Percentiles rank a stretch among this genome's conserved stretches.
Conservation (phyloP, 2,797 vertebrate species). For the Enteromius paludinosus region DNA sequence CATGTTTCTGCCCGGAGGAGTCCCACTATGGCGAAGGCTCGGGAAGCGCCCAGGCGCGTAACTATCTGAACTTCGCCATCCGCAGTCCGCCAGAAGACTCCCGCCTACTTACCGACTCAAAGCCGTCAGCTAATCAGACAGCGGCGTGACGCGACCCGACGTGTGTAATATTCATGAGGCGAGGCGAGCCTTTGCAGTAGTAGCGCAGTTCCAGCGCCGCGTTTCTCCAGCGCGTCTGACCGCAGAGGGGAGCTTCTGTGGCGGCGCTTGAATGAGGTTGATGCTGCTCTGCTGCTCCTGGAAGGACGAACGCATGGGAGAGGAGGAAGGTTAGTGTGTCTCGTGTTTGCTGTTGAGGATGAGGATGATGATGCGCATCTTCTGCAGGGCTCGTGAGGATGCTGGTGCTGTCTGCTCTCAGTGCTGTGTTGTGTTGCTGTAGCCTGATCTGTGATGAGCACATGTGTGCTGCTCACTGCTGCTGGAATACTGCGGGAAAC, state of each 20-base stretch:
- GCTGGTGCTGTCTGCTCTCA: slow-evolving; percentile 13
- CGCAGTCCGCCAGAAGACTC: neutral
- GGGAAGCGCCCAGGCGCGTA: neutral
- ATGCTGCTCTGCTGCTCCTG: slow-evolving; percentile 97
- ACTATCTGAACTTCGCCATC: neutral
- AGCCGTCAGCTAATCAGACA: neutral
- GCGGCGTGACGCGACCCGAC: neutral
- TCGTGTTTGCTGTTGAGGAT: neutral
- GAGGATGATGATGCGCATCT: neutral
- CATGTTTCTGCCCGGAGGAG: neutral
- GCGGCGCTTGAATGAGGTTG: slow-evolving; percentile 88
- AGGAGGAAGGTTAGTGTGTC: slow-evolving; percentile 88
- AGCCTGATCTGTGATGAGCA: neutral
- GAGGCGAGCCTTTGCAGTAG: neutral
- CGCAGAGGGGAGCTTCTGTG: slow-evolving; percentile 28
- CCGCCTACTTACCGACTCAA: neutral
- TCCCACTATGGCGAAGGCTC: neutral
- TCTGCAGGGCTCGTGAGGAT: neutral
- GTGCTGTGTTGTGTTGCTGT: neutral
- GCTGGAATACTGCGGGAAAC: neutral
- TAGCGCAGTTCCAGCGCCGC: slow-evolving; percentile 36
- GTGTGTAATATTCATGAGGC: slow-evolving; percentile 23
- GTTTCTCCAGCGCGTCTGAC: slow-evolving; percentile 66
- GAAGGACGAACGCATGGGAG: slow-evolving; percentile 98
- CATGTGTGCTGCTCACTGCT: neutral